Evolutionary conservation across 2,888 invertebrate genomes (phyloP).

Genomic region (Himalopsyche kuldschensis): DNA sequence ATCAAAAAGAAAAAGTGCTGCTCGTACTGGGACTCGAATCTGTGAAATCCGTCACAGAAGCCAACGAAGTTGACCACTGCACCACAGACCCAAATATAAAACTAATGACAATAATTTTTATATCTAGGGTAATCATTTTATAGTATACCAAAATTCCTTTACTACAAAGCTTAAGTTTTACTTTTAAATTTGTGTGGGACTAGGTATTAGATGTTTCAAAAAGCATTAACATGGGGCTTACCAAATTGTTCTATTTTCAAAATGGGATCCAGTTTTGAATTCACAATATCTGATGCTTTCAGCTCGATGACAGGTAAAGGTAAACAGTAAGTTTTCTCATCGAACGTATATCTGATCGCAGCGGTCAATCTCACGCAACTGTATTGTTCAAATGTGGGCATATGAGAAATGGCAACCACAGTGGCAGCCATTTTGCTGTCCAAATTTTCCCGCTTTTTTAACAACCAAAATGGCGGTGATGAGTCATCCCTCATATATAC

Average conservation of each 20-base stretch:
- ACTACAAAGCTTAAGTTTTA: too few relatives aligned
- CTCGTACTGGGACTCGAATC: too few relatives aligned
- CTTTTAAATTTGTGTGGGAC: too few relatives aligned
- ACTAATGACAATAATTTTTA: too few relatives aligned
- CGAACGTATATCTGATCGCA: slow-evolving; percentile 18
- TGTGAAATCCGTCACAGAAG: too few relatives aligned
- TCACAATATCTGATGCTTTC: slow-evolving; percentile 14
- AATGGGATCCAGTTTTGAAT: slow-evolving; percentile 20
- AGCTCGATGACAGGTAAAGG: slow-evolving; percentile 18
- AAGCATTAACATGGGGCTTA: slow-evolving; percentile 3
- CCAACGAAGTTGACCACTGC: too few relatives aligned
- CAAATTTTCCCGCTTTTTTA: slow-evolving; percentile 1
- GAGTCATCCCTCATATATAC: slow-evolving; percentile 1
- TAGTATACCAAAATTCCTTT: too few relatives aligned
- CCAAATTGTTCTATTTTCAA: slow-evolving; percentile 16
- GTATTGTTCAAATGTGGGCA: slow-evolving; percentile 19
- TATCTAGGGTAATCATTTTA: too few relatives aligned
- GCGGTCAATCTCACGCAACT: not conserved
- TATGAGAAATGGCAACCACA: not conserved
- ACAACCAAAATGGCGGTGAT: slow-evolving; percentile 28
- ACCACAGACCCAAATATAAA: too few relatives aligned
- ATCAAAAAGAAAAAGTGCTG: too few relatives aligned
- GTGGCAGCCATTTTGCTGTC: not conserved
- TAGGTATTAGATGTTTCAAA: too few relatives aligned
- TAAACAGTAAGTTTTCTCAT: slow-evolving; percentile 2